These are phyloP conservation scores for Hoplostethus atlanticus DNA, from an alignment of 2,797 vertebrate species.

Conservation along the genomic window DNA sequence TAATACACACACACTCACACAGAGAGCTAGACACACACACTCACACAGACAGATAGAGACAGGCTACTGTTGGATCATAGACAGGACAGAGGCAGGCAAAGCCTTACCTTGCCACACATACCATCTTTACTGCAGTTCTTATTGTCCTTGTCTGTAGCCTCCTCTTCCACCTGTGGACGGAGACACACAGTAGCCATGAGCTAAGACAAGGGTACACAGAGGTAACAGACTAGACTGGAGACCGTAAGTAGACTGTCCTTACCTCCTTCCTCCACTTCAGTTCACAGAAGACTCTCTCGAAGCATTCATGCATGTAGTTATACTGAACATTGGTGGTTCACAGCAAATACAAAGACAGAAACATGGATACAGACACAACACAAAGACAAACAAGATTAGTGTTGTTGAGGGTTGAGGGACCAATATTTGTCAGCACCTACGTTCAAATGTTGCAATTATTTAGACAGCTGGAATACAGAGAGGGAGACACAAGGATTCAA, in stretches of 20 bases:
- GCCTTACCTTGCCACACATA: slow-evolving; percentile 92
- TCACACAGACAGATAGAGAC: not conserved
- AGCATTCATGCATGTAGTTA: slow-evolving; percentile 99
- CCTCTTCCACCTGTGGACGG: slow-evolving; percentile 88
- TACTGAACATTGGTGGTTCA: slow-evolving; percentile 84
- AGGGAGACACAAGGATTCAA: too few species aligned
- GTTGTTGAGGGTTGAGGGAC: not conserved
- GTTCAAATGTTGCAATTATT: too few species aligned
- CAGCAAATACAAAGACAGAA: slow-evolving; percentile 29
- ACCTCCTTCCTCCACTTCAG: slow-evolving; percentile 99
- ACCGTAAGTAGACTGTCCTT: slow-evolving; percentile 39
- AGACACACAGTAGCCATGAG: not conserved
- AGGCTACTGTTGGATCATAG: slow-evolving; percentile 8
- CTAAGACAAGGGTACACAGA: not conserved
- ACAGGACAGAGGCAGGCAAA: slow-evolving; percentile 78
- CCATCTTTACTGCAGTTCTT: slow-evolving; percentile 91
- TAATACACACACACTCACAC: slow-evolving; percentile 4
- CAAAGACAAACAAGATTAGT: not conserved
- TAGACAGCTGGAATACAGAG: too few species aligned
- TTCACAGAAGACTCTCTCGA: slow-evolving; percentile 98
- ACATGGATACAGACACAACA: slow-evolving; percentile 17
- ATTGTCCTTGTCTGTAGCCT: slow-evolving; percentile 90
- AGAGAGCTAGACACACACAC: slow-evolving; percentile 11
- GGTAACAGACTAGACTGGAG: not conserved
- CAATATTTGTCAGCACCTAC: too few species aligned